Evolutionary conservation across 2,888 invertebrate species (phyloP).

Genomic region (Dione vanillae): DNA sequence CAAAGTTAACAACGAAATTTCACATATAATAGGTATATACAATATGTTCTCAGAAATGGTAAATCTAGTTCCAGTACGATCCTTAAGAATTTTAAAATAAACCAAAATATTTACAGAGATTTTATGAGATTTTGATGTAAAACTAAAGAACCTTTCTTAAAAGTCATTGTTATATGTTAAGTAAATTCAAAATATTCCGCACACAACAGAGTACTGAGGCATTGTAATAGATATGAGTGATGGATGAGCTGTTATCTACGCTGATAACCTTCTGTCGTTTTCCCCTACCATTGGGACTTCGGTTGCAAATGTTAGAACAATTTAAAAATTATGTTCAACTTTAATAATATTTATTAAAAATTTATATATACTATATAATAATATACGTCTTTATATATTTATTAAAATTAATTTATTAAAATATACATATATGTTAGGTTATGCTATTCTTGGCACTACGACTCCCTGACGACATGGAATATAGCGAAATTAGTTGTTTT

Average conservation of each 20-base stretch:
- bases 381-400: too few species aligned
- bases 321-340: conserved; percentile 19
- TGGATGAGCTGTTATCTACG: conserved; percentile 78
- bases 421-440: too few species aligned
- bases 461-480: too few species aligned
- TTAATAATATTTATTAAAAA: background rate
- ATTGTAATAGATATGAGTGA: conserved; percentile 60
- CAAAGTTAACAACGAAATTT: too few species aligned
- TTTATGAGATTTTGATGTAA: background rate
- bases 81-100: too few species aligned
- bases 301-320: conserved; percentile 34
- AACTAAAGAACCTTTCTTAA: background rate
- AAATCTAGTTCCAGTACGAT: too few species aligned
- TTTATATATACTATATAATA: too few species aligned
- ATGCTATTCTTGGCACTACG: too few species aligned
- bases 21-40: too few species aligned
- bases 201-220: conserved; percentile 48
- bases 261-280: conserved; percentile 75
- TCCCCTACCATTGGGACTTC: conserved; percentile 54
- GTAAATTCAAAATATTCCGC: conserved; percentile 68
- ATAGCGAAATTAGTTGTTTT: too few species aligned
- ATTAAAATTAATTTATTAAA: too few species aligned
- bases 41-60: too few species aligned
- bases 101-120: background rate
- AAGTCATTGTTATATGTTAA: conserved; percentile 34